phyloP scores from a whole-genome alignment of 2,888 invertebrate species.

The Calameuta idolon region DNA sequence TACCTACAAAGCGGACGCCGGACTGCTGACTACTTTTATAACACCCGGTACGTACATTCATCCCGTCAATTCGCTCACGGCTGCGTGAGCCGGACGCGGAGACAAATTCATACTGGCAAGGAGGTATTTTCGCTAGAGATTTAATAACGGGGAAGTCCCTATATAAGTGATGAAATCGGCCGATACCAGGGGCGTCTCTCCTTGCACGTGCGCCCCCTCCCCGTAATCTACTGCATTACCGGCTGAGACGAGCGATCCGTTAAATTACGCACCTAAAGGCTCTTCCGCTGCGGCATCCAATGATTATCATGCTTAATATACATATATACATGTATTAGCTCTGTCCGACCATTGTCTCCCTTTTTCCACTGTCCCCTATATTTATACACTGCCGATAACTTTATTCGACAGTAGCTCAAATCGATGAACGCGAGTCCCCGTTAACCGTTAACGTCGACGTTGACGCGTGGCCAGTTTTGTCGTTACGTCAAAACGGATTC shows the following conservation, averaged over 20 bases:
- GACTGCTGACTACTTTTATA: slow-evolving; percentile 29
- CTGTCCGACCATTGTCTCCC: neutral
- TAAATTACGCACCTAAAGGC: neutral
- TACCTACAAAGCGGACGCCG: slow-evolving; percentile 10
- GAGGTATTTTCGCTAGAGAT: neutral
- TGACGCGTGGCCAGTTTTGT: neutral
- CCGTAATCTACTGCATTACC: neutral
- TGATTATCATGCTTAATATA: neutral
- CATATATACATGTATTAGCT: neutral
- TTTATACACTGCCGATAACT: neutral
- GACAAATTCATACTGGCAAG: neutral
- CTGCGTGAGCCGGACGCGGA: neutral
- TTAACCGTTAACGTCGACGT: neutral
- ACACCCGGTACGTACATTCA: slow-evolving; percentile 23
- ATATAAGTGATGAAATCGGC: neutral
- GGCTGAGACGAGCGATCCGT: neutral
- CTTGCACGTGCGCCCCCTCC: too few relatives aligned
- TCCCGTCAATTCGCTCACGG: slow-evolving; percentile 8
- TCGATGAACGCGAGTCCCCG: neutral
- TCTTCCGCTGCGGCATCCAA: neutral
- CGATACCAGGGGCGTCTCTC: neutral
- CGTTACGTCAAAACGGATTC: neutral
- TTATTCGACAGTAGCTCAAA: too few relatives aligned
- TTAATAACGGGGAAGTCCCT: neutral
- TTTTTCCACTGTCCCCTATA: neutral